Evolutionary conservation across 2,113 vertebrate species (phyloP).

Genomic region (Clinocottus analis): DNA sequence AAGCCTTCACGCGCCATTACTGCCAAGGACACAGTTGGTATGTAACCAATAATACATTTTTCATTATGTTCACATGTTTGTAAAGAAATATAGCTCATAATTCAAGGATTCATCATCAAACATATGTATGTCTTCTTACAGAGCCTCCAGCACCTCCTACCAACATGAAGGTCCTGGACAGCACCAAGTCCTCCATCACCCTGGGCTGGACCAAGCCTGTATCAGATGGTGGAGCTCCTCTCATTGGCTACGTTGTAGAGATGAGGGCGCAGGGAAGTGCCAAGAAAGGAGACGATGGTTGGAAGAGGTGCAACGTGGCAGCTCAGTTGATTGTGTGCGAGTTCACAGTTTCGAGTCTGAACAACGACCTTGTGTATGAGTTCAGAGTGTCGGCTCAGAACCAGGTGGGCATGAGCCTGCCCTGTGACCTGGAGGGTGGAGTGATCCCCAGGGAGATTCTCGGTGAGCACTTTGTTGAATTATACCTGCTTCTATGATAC

Average conservation of each 20-base stretch:
- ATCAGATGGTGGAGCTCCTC: slow-evolving; percentile 93
- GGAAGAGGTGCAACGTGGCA: slow-evolving; percentile 96
- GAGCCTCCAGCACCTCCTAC: slow-evolving; percentile 95
- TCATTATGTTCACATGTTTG: background rate
- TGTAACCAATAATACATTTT: slow-evolving; percentile 44
- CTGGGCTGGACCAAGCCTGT: slow-evolving; percentile 94
- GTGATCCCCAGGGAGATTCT: slow-evolving; percentile 95
- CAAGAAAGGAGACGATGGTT: slow-evolving; percentile 91
- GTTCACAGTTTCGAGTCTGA: slow-evolving; percentile 91
- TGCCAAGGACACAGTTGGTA: slow-evolving; percentile 96
- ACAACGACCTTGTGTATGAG: slow-evolving; percentile 91
- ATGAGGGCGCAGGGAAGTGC: slow-evolving; percentile 86
- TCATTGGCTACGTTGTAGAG: slow-evolving; percentile 97
- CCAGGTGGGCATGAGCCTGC: slow-evolving; percentile 94
- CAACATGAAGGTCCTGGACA: slow-evolving; percentile 93
- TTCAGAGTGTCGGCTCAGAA: slow-evolving; percentile 98
- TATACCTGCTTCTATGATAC: background rate
- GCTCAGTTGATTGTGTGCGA: slow-evolving; percentile 92
- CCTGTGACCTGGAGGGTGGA: slow-evolving; percentile 90
- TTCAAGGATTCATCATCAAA: background rate
- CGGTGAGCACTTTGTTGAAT: slow-evolving; percentile 79
- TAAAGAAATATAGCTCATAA: background rate
- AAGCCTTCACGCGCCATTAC: slow-evolving; percentile 91
- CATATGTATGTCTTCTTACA: slow-evolving; percentile 66
- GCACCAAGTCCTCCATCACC: slow-evolving; percentile 90